Base-by-base conservation (phyloP, 2,888 invertebrate species). In the Noctua janthina region DNA sequence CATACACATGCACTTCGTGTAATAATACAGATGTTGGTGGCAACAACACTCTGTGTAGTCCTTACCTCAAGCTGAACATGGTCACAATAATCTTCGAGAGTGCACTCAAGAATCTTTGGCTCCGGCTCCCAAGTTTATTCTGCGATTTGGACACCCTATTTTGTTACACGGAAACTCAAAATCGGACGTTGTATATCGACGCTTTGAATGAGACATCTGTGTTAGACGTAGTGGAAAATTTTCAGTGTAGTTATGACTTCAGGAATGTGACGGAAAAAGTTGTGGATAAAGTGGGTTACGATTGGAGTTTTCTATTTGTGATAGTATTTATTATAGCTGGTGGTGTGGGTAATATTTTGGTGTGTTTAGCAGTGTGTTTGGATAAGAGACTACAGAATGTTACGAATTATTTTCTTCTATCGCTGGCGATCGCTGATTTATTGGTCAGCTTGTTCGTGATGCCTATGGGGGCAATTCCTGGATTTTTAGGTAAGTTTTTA, bases 341-440 rank as follows among this genome's bases (percentile, higher is more conserved):
- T 49, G 98, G 99, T 49, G 95, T 99, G 79, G 99, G 99, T 39
- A 99, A 99, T 95, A 98, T 99, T 88, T 97, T 99, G 83, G 99
- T 99, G 90, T 99, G 99, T 95, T 97, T 99, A 92, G 99, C 99
- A 1, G 99, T 99, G 90, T 98, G 98, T 84, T 97, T 99, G 92
- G 99, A 99, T 96, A 98, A 98, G 84, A 97, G 98, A 91, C 96
- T 99, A 84, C 99, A 99, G 96, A 99, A 99, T 95, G 99, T 99
- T 87, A 99, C 99, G 86, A 99, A 99, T 96, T 99, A 99, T 96
- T 99, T 99, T 95, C 97, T 99, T 85, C 97, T 99, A 91, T 99
- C 99, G 43, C 96, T 99, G 94, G 99, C 99, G 69, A 98, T 99
- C 77, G 99, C 99, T 76, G 99, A 99, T 96, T 97, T 99, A 81